A percentile compares a stretch with the other conserved stretches of the same genome.
phyloP scores from a whole-genome alignment of 2,888 invertebrate genomes.

The Lypha dubia region DNA sequence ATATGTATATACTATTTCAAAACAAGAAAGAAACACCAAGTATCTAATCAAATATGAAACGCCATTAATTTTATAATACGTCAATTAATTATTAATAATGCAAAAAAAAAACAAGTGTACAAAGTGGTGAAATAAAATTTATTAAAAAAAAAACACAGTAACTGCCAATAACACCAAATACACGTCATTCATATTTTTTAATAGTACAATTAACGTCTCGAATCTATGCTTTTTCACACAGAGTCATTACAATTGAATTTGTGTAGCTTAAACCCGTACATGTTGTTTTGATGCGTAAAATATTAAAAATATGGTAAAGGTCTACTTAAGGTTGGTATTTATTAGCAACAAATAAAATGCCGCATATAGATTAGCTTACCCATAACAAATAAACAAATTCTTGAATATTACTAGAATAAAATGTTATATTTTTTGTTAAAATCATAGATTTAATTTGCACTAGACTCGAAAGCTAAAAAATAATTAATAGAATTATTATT shows the following conservation, averaged over 20 bases:
- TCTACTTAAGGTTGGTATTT: too few relatives aligned
- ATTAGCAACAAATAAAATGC: too few relatives aligned
- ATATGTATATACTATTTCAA: background rate
- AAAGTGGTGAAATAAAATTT: slow-evolving; percentile 26
- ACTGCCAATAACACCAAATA: slow-evolving; percentile 50
- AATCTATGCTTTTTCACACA: background rate
- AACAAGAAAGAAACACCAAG: background rate
- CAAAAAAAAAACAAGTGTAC: background rate
- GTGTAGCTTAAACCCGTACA: background rate
- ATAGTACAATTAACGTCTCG: slow-evolving; percentile 2
- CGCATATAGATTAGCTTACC: too few relatives aligned
- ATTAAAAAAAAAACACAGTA: slow-evolving; percentile 10
- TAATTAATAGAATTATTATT: background rate
- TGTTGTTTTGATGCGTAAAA: background rate
- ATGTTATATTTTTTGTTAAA: too few relatives aligned
- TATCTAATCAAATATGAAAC: slow-evolving; percentile 46
- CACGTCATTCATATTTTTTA: slow-evolving; percentile 58
- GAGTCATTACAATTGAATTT: background rate
- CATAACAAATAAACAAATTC: too few relatives aligned
- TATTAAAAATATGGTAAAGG: too few relatives aligned
- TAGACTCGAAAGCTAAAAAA: background rate
- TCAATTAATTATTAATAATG: slow-evolving; percentile 39
- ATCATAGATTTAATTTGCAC: background rate
- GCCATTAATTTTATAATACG: slow-evolving; percentile 42
- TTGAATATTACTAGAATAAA: too few relatives aligned